These are phyloP conservation scores for Meiosimyza decipiens DNA, from an alignment of 2,888 invertebrate genomes.

Conservation along the genomic window DNA sequence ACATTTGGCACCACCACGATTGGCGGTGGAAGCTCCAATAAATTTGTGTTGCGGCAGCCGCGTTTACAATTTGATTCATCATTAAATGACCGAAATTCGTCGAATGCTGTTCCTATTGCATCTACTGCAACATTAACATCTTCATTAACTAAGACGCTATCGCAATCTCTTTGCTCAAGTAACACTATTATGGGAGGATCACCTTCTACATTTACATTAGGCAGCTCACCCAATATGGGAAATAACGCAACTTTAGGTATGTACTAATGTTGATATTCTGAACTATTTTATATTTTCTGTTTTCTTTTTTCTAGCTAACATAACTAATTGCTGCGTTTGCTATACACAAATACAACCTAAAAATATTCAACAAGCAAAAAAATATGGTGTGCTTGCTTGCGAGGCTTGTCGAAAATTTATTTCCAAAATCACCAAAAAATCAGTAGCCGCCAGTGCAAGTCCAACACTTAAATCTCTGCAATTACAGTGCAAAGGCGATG, in stretches of 20 bases:
- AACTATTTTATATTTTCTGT: background rate
- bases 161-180: conserved; percentile 22
- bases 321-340: conserved; percentile 76
- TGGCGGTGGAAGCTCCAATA: conserved; percentile 44
- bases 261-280: background rate
- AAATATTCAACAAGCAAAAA: conserved; percentile 82
- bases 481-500: conserved; percentile 60
- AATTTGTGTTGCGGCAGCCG: conserved; percentile 62
- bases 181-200: background rate
- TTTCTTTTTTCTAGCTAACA: conserved; percentile 27
- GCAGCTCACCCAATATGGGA: background rate
- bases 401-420: conserved; percentile 89
- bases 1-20: conserved; percentile 34
- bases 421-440: conserved; percentile 80
- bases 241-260: conserved; percentile 21
- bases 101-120: background rate
- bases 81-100: conserved; percentile 44
- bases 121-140: conserved; percentile 24
- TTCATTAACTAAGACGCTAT: conserved; percentile 28
- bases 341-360: conserved; percentile 80
- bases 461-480: conserved; percentile 66
- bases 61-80: conserved; percentile 60
- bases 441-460: conserved; percentile 45
- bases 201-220: conserved; percentile 10
- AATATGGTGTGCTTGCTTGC: conserved; percentile 87